Evolutionary conservation across 2,888 invertebrate species (phyloP), one percentile per base, ranked within the genome.

Genomic region (Crepidodera aurea): DNA sequence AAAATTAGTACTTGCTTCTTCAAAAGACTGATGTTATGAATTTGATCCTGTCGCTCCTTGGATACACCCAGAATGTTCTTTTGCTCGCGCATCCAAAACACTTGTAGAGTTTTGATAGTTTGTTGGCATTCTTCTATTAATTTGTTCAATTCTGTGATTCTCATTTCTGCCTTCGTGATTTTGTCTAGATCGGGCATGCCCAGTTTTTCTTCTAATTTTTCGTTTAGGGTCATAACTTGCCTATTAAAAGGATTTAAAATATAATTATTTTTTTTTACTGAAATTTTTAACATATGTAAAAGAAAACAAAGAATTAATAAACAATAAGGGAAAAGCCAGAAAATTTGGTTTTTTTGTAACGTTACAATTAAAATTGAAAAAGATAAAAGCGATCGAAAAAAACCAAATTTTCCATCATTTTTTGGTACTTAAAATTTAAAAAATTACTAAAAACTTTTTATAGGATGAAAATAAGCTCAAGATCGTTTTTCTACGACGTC

Each of bases 51-150:
- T 63, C 91, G 84, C 68, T 91, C 88, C 62, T 89, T 84, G 0
- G 90, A 86, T 12, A 93, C 78, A 64, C 84, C 83, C 1, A 92
- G 87, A 59, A 91, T 86, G 75, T 89, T 87, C 0, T 88, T 88
- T 78, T 93, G 92, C 67, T 90, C 85, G 50, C 91, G 85, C 66
- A 93, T 80, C 93, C 93, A 93, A 77, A 88, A 87, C 69, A 87
- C 85, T 78, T 93, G 90, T 71, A 88, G 78, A 50, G 83, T 80
- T 70, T 88, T 86, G 12, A 89, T 88, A 71, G 86, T 85, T 62
- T 84, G 84, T 42, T 88, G 86, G 1, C 85, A 79, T 16, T 85
- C 81, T 40, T 84, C 84, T 57, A 92, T 89, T 60, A 84, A 84
- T 70, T 85, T 86, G 74, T 92, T 91, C 65, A 91, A 71, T 62